phyloP scores from a whole-genome alignment of 1,140 invertebrate genomes.

The Choristoneura fumiferana region DNA sequence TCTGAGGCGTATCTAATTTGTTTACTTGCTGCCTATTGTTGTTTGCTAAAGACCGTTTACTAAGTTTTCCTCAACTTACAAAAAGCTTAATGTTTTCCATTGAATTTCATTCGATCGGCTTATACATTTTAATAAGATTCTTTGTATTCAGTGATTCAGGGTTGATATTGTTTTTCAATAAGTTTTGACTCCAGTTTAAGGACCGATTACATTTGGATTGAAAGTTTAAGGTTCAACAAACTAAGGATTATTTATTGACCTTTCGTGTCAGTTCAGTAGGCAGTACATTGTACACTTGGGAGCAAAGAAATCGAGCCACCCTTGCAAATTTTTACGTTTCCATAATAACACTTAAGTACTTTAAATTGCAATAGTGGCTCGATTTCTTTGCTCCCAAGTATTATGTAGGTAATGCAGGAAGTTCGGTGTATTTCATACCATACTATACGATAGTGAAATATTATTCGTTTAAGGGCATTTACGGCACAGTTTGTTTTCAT shows the following conservation, averaged over 20 bases:
- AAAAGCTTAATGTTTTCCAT: constrained; percentile 24
- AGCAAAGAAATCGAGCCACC: no score
- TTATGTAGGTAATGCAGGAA: no score
- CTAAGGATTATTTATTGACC: constrained; percentile 19
- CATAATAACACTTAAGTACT: no score
- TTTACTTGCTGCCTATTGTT: not conserved
- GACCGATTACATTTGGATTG: constrained; percentile 26
- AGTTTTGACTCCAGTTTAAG: constrained; percentile 14
- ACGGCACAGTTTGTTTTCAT: no score
- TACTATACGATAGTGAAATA: no score
- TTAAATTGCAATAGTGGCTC: no score
- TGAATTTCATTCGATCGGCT: constrained; percentile 25
- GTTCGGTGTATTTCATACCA: no score
- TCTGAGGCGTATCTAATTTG: no score
- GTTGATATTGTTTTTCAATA: constrained; percentile 27
- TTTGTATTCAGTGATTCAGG: constrained; percentile 26
- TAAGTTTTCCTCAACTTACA: constrained; percentile 18
- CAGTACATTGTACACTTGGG: no score
- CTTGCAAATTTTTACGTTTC: no score
- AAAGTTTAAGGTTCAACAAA: constrained; percentile 28
- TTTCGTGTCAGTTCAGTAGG: not conserved
- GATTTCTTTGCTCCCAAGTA: no score
- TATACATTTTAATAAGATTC: constrained; percentile 36
- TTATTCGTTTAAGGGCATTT: no score
- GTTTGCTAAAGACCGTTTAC: constrained; percentile 18